Evolutionary conservation across 2,113 vertebrate species (phyloP), one percentile per base, ranked within the genome.

Genomic region (Zonotrichia leucophrys): DNA sequence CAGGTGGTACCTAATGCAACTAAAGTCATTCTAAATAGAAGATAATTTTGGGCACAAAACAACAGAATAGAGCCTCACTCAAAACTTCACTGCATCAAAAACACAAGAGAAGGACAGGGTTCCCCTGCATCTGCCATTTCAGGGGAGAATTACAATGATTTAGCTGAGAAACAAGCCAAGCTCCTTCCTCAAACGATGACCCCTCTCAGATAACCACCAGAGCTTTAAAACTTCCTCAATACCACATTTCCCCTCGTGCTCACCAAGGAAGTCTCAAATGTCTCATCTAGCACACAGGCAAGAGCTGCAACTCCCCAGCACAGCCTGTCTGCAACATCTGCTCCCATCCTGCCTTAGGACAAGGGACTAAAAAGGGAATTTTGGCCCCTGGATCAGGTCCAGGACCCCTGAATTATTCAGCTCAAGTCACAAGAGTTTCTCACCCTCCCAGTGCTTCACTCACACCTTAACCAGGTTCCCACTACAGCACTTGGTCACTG

Each of bases 401-500:
- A 39, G 39, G 67, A 83, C 22, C 5, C 7, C 56, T 21, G 2
- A 11, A 20, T 31, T 52, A n/a, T 2, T 21, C 44, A 68, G 14
- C 39, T 53, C 28, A 41, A 74, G 39, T 6, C 47, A 22, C 50
- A 47, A 12, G 4, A 87, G 33, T 37, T 82, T 20, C 3, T 23
- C 6, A 8, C 13, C 62, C n/a, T 25, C 28, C 35, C 68, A 39
- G 41, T 1, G 35, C 22, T 63, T 22, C 49, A 47, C 35, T 11
- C 21, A 23, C 56, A 31, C 24, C 31, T 46, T 2, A 7, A 8
- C 8, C 37, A 56, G 42, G 50, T 28, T 12, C 12, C 24, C 24
- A 7, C 47, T 24, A 1, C 0, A 15, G 9, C 1, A 15, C 4
- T 10, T 20, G n/a, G 12, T n/a, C 47, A 69, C 20, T 25, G 41